A percentile compares a stretch with the other conserved stretches of the same genome.
phyloP scores from a whole-genome alignment of 2,888 invertebrate genomes.

The Iphiclides podalirius region DNA sequence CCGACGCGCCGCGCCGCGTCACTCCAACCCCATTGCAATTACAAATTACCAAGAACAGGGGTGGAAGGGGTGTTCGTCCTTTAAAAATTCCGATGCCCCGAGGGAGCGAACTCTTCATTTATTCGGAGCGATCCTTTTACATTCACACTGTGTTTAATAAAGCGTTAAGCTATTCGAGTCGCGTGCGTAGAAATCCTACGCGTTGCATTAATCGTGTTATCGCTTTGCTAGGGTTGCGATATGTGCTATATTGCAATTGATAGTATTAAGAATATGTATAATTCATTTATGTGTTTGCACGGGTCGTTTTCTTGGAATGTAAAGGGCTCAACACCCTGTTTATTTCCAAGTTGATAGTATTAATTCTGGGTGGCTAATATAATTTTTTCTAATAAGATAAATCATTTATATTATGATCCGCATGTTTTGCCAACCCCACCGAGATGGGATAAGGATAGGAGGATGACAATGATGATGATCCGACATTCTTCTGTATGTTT shows the following conservation, averaged over 20 bases:
- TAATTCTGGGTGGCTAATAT: no score
- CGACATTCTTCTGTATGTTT: no score
- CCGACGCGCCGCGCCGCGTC: no score
- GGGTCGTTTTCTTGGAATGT: background rate
- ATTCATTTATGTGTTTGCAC: constrained; percentile 16
- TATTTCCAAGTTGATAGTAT: no score
- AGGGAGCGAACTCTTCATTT: constrained; percentile 45
- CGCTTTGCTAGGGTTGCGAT: constrained; percentile 44
- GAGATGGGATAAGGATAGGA: no score
- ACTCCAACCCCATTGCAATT: constrained; percentile 52
- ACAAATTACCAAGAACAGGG: constrained; percentile 60
- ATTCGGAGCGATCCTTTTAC: constrained; percentile 40
- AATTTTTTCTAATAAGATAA: no score
- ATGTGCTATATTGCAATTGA: constrained; percentile 33
- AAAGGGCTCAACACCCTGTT: no score
- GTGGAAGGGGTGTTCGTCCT: constrained; percentile 35
- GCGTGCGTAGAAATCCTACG: constrained; percentile 63
- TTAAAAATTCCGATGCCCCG: constrained; percentile 46
- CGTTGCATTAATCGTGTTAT: constrained; percentile 58
- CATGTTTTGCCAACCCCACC: no score
- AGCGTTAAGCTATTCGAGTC: constrained; percentile 64
- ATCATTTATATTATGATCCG: no score
- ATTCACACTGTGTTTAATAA: constrained; percentile 59
- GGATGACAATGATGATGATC: no score
- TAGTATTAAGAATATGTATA: constrained; percentile 21